These are phyloP conservation scores for Aptenodytes patagonicus DNA, from an alignment of 2,113 vertebrate species.

Conservation along the genomic window DNA sequence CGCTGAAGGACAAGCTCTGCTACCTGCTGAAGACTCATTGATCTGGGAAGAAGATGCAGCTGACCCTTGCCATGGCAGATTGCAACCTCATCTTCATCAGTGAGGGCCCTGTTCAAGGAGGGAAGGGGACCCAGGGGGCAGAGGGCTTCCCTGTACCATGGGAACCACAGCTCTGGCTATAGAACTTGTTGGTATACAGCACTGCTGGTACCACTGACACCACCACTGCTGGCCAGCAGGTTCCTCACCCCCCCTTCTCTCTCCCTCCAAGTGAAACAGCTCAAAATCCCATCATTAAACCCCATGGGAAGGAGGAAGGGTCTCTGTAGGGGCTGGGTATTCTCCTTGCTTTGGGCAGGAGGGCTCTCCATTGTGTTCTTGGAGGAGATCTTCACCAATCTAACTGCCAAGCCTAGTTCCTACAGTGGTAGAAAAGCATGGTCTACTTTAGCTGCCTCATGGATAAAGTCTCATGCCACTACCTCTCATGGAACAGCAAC, in stretches of 20 bases:
- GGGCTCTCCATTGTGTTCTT: background rate
- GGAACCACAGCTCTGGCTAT: background rate
- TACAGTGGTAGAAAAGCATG: background rate
- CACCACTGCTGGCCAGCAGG: background rate
- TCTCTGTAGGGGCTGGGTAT: background rate
- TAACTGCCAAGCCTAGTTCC: background rate
- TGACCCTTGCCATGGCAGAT: background rate
- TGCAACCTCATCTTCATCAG: background rate
- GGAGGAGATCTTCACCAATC: background rate
- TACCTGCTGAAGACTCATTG: background rate
- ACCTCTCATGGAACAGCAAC: background rate
- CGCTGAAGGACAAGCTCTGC: background rate
- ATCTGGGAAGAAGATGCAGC: background rate
- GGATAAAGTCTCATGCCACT: background rate
- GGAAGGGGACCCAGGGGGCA: background rate
- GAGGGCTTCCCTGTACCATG: background rate
- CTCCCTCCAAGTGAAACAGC: background rate
- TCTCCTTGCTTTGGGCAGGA: background rate
- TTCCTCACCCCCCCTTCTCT: accelerated
- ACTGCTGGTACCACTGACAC: background rate
- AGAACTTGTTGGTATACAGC: background rate
- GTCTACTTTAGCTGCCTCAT: background rate
- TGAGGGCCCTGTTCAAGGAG: background rate
- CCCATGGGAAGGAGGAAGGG: background rate
- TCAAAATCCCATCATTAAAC: background rate